Conservation (phyloP, 2,113 vertebrate genomes). For the Charadrius vociferus region DNA sequence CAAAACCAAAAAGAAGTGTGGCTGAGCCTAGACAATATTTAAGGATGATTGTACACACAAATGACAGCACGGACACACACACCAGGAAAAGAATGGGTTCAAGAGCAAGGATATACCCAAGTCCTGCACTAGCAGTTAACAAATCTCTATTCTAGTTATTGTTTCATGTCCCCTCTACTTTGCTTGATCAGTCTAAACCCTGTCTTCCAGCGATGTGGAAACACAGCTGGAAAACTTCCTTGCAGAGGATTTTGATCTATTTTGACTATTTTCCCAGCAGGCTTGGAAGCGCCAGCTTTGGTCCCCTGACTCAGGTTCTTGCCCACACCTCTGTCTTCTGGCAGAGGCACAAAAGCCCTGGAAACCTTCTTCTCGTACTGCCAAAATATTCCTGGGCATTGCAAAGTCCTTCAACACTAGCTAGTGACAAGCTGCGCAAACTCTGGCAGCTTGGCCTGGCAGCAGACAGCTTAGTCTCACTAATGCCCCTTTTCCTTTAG, state of each 20-base stretch:
- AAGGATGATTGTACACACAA: background rate
- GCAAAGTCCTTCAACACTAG: background rate
- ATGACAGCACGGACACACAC: background rate
- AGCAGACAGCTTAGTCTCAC: background rate
- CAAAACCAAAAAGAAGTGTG: background rate
- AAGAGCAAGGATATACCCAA: background rate
- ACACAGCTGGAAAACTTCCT: constrained; percentile 43
- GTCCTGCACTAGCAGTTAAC: background rate
- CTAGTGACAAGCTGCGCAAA: background rate
- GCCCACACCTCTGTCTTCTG: constrained; percentile 10
- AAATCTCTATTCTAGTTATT: background rate
- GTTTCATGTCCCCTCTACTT: background rate
- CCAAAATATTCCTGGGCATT: background rate
- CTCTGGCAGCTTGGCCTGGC: background rate
- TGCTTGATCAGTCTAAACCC: background rate
- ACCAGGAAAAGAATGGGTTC: background rate
- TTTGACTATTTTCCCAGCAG: constrained; percentile 40
- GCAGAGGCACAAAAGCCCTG: background rate
- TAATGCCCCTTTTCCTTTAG: background rate
- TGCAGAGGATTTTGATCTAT: constrained; percentile 1
- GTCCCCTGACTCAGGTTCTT: constrained; percentile 5
- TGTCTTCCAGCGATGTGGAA: constrained; percentile 41
- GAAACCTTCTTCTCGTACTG: background rate
- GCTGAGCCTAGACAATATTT: background rate
- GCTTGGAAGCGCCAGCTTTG: background rate